phyloP scores from a whole-genome alignment of 2,797 vertebrate species.

The Catostomus latipinnis region DNA sequence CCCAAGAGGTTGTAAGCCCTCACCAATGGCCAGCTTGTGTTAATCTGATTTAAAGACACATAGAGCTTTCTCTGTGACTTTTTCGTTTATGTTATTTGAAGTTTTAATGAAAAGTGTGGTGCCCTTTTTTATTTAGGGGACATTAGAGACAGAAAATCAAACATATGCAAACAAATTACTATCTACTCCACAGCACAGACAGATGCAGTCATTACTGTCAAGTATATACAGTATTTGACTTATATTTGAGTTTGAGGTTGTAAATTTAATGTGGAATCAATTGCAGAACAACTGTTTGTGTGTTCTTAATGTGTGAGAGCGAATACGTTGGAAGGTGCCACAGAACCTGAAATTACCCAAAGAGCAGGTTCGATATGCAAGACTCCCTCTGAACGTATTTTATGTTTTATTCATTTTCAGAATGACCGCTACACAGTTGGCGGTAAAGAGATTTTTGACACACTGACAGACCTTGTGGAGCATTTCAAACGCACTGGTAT shows the following conservation, averaged over 20 bases:
- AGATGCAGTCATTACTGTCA: no score
- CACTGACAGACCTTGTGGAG: constrained; percentile 90
- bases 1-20: constrained; percentile 2
- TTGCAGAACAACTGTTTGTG: no score
- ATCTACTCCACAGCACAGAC: no score
- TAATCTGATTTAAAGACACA: constrained; percentile 14
- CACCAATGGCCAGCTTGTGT: constrained; percentile 10
- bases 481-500: constrained; percentile 89
- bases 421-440: constrained; percentile 89
- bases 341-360: background rate
- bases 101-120: no score
- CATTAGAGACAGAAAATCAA: no score
- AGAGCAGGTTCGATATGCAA: no score
- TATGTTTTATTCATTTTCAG: constrained; percentile 70
- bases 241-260: no score
- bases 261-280: no score
- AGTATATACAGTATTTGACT: no score
- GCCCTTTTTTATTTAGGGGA: no score
- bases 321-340: constrained; percentile 19
- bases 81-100: background rate
- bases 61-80: background rate
- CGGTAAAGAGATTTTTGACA: constrained; percentile 84
- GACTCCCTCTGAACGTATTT: background rate
- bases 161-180: no score
- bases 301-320: no score